Percentiles rank a stretch among this genome's conserved stretches.
These are phyloP conservation scores for Kobus ellipsiprymnus DNA, from an alignment of 2,113 vertebrate genomes.

Conservation along the genomic window DNA sequence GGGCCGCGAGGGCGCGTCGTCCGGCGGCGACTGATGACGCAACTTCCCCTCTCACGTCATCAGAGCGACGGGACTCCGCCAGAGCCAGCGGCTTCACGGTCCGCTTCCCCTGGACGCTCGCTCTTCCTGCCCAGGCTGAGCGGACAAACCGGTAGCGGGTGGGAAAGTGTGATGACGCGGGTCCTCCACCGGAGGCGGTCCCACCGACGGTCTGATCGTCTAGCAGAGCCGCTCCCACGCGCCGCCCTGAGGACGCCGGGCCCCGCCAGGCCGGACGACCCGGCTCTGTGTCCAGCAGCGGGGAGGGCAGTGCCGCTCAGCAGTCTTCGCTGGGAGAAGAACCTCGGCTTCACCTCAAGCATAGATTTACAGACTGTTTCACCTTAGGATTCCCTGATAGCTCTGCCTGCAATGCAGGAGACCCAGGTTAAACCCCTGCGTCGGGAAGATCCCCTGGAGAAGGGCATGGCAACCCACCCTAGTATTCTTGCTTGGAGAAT, in stretches of 20 bases:
- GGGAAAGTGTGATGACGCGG: accelerated
- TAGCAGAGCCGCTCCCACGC: accelerated
- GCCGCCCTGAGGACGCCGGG: background rate
- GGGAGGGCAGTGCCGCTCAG: background rate
- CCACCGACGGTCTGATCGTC: too few species aligned
- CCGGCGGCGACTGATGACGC: accelerated
- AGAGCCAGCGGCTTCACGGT: accelerated
- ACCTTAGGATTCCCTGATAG: background rate
- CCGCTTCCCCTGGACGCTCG: accelerated
- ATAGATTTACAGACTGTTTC: accelerated
- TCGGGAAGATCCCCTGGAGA: background rate
- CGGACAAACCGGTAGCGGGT: accelerated
- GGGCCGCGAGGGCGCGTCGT: accelerated
- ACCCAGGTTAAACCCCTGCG: background rate
- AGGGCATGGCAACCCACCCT: background rate
- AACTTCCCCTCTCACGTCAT: background rate
- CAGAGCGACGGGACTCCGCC: accelerated
- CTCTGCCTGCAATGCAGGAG: background rate
- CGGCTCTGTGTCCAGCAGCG: background rate
- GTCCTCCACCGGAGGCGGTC: accelerated
- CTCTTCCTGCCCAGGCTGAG: background rate
- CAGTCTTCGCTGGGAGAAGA: background rate
- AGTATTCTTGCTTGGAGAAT: background rate
- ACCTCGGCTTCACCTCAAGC: background rate
- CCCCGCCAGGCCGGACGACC: accelerated